Evolutionary conservation across 2,113 vertebrate genomes (phyloP).

Genomic region (Indicator maculatus): DNA sequence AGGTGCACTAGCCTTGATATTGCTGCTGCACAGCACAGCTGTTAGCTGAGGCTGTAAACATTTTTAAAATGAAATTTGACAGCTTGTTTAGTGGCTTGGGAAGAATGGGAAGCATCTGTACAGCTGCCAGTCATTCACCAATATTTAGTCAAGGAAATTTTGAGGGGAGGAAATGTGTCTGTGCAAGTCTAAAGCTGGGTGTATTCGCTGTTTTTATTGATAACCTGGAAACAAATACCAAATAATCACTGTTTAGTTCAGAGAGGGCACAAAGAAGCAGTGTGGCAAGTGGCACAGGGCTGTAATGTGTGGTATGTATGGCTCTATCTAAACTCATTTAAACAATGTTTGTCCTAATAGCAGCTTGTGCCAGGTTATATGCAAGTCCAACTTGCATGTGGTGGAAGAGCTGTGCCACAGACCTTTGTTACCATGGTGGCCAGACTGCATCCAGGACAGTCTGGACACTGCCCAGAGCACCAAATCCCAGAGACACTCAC

Average conservation of each 20-base stretch:
- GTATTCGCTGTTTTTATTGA: neutral
- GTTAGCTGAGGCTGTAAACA: conserved; percentile 7
- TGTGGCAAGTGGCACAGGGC: neutral
- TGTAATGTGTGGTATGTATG: accelerated
- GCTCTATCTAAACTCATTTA: neutral
- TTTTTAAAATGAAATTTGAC: conserved; percentile 30
- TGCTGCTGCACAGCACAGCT: neutral
- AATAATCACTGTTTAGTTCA: neutral
- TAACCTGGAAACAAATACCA: neutral
- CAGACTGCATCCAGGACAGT: neutral
- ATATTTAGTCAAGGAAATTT: neutral
- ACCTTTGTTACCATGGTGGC: neutral
- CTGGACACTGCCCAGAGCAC: neutral
- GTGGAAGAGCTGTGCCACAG: neutral
- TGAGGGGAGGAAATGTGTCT: neutral
- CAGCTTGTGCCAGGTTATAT: accelerated
- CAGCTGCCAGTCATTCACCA: neutral
- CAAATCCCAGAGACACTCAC: neutral
- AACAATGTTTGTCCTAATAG: neutral
- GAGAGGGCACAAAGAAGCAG: neutral
- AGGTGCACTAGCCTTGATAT: neutral
- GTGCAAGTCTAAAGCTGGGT: neutral
- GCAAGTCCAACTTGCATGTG: neutral
- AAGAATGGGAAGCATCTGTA: neutral
- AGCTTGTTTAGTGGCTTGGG: neutral